Base-by-base conservation (phyloP, 1,140 invertebrate genomes). In the Triops longicaudatus region DNA sequence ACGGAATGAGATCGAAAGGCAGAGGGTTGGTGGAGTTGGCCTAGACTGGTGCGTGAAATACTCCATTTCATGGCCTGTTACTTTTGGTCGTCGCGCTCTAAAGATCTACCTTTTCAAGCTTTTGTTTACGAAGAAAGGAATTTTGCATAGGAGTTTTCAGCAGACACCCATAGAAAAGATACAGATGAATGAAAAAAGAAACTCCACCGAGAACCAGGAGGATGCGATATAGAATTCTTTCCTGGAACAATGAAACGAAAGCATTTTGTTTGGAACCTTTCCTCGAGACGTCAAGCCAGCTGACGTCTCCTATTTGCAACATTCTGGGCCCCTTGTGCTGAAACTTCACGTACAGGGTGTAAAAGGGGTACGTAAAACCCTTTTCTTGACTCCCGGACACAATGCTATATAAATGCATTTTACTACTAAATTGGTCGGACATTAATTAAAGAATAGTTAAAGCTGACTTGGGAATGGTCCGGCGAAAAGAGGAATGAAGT, bases 341-440 rank as follows among this genome's bases (percentile, higher is more conserved):
- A 10, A 63, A 63, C 4, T 9, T 14, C 50, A 63, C 50, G 22
- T 63, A 63, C 22, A 63, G 50, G 50, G 50, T 63, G 17, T 63
- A n/a, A 63, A 63, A 63, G 50, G 22, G 50, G 50, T 63, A 63
- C 50, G 22, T n/a, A 63, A n/a, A 63, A 17, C 50, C 14, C 50
- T 9, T 4, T 17, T 14, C 22, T 14, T 17, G 50, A 63, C 50
- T 63, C 50, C 50, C 50, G 50, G 50, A 63, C 17, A 22, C 50
- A 22, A 63, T 22, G 44, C 9, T 22, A 63, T 63, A 5, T 63
- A 37, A 37, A 22, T 63, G 44, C 50, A 63, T 22, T 63, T 63
- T 63, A 63, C 50, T 14, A 63, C 50, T 63, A 63, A 63, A 63
- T 63, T 63, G 50, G 50, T 22, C 50, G 50, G 22, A 63, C 50